Evolutionary conservation across 2,888 invertebrate species (phyloP).

Genomic region (Drosophila emarginata): DNA sequence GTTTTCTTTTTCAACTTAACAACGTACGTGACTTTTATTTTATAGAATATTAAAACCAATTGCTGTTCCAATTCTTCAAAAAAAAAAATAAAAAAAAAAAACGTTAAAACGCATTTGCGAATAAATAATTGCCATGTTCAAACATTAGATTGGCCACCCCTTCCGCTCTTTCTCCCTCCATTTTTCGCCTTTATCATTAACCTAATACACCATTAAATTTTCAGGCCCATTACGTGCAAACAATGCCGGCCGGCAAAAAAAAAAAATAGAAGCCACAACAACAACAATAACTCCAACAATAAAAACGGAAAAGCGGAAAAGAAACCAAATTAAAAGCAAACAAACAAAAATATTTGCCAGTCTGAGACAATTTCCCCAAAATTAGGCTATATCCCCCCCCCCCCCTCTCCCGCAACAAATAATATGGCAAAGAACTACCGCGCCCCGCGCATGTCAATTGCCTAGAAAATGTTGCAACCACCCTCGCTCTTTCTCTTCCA

Average conservation of each 20-base stretch:
- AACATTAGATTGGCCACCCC: neutral
- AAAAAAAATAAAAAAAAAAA: neutral
- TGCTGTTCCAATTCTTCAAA: neutral
- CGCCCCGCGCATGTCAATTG: constrained; percentile 62
- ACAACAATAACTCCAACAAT: neutral
- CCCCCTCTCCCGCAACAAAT: neutral
- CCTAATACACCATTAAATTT: constrained; percentile 13
- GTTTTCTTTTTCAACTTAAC: neutral
- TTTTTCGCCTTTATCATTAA: neutral
- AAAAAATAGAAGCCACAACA: neutral
- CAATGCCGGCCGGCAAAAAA: constrained; percentile 52
- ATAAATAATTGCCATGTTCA: neutral
- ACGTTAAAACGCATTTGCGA: neutral
- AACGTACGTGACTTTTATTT: neutral
- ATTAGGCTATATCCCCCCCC: neutral
- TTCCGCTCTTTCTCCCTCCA: neutral
- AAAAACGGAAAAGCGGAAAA: constrained; percentile 5
- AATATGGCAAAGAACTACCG: neutral
- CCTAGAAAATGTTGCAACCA: constrained; percentile 27
- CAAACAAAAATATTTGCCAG: constrained; percentile 43
- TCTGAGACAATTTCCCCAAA: constrained; percentile 17
- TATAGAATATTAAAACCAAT: neutral
- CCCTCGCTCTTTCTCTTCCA: constrained; percentile 49
- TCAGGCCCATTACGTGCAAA: constrained; percentile 18
- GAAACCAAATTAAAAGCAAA: constrained; percentile 44